Evolutionary conservation across 30 jellyfish, hydroid and myxozoan genomes (phyloP).

Genomic region (Clytia hemisphaerica): DNA sequence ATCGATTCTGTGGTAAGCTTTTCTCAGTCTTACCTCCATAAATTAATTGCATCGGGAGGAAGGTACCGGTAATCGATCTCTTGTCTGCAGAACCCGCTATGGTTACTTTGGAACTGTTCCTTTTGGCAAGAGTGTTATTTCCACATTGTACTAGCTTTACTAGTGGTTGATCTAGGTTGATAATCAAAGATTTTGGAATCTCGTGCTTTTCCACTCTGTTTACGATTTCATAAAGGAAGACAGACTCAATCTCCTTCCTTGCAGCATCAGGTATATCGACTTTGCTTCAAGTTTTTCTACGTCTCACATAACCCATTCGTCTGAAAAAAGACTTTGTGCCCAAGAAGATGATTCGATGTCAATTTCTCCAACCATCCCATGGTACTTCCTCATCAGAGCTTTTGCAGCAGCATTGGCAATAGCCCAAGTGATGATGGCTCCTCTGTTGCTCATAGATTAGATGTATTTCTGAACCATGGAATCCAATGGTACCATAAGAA

Average conservation of each 20-base stretch:
- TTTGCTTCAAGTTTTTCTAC: slow-evolving; percentile 1
- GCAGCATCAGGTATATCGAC: background rate
- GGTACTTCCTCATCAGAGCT: too few species aligned
- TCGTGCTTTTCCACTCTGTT: background rate
- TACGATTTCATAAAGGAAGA: background rate
- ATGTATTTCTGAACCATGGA: slow-evolving; percentile 6
- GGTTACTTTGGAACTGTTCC: background rate
- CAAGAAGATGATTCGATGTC: too few species aligned
- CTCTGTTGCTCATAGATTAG: slow-evolving; percentile 1
- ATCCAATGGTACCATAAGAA: background rate
- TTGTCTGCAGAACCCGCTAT: background rate
- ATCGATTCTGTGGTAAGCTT: too few species aligned
- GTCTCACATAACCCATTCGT: too few species aligned
- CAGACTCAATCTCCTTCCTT: too few species aligned
- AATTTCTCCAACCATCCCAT: too few species aligned
- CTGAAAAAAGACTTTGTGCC: too few species aligned
- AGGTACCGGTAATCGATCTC: background rate
- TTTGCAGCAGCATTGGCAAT: slow-evolving; percentile 1
- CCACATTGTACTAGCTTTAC: background rate
- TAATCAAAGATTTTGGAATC: background rate
- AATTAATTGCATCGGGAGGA: too few species aligned
- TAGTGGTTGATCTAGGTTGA: background rate
- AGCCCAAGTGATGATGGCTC: slow-evolving; percentile 9
- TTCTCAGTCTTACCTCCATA: background rate
- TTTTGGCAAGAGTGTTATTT: background rate